Conservation (phyloP, 2,888 invertebrate species). For the Boloria selene region DNA sequence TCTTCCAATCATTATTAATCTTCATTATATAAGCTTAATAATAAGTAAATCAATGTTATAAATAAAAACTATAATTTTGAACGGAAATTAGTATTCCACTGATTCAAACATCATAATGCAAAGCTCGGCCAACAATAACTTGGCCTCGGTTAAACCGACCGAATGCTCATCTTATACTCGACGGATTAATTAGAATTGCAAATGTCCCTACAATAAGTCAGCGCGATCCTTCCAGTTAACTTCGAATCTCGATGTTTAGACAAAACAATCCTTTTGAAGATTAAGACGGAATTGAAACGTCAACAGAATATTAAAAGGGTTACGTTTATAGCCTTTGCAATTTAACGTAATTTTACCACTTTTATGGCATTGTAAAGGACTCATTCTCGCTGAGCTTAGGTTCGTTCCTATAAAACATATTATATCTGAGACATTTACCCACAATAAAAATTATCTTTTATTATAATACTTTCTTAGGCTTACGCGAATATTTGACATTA, state of each 20-base stretch:
- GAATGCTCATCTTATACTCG: conserved; percentile 66
- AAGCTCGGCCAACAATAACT: conserved; percentile 63
- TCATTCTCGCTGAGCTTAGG: no score
- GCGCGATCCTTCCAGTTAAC: conserved; percentile 69
- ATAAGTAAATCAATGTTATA: no score
- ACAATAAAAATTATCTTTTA: no score
- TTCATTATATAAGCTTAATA: no score
- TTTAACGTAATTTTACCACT: conserved; percentile 14
- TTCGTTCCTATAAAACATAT: no score
- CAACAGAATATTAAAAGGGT: conserved; percentile 70
- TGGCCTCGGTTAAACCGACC: conserved; percentile 62
- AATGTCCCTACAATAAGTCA: conserved; percentile 64
- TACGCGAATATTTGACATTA: no score
- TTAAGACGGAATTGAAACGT: conserved; percentile 70
- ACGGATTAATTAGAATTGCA: conserved; percentile 79
- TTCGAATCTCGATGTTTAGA: conserved; percentile 77
- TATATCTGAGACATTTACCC: no score
- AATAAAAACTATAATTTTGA: conserved; percentile 1
- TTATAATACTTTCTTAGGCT: no score
- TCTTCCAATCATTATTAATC: background rate
- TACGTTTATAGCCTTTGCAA: conserved; percentile 51
- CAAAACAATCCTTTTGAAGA: conserved; percentile 79
- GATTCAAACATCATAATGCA: conserved; percentile 67
- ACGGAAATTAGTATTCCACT: conserved; percentile 44
- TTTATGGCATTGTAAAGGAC: background rate